phyloP scores from a whole-genome alignment of 1,140 invertebrate genomes.

The Hesperophylax magnus region DNA sequence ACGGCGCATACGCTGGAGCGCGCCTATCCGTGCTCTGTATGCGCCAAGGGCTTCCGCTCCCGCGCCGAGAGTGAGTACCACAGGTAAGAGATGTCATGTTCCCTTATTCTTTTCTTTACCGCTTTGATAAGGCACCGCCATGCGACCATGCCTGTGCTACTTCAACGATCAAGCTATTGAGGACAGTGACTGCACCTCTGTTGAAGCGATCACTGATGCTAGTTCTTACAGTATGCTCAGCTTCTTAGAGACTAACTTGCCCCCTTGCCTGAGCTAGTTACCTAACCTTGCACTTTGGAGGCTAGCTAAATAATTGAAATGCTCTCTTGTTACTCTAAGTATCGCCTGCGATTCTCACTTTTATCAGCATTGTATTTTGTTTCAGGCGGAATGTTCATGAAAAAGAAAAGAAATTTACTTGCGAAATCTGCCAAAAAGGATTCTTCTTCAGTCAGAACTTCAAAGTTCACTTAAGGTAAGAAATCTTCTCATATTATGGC shows the following conservation, averaged over 20 bases:
- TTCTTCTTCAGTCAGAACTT: slow-evolving; percentile 44
- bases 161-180: not conserved
- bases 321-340: not conserved
- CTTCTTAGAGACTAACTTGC: not conserved
- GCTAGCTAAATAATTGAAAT: not conserved
- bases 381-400: slow-evolving; percentile 46
- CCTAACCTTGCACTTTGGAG: not conserved
- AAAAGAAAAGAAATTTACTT: slow-evolving; percentile 37
- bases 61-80: slow-evolving; percentile 19
- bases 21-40: slow-evolving; percentile 34
- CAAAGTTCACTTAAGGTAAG: slow-evolving; percentile 41
- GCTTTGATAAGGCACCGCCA: no score
- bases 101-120: no score
- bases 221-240: not conserved
- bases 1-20: slow-evolving; percentile 38
- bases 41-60: slow-evolving; percentile 42
- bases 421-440: slow-evolving; percentile 47
- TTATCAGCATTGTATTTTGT: not conserved
- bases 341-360: not conserved
- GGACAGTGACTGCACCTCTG: not conserved
- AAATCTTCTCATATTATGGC: no score
- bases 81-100: slow-evolving; percentile 27
- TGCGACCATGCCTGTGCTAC: no score
- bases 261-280: not conserved
- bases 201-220: not conserved